Evolutionary conservation across 2,113 vertebrate genomes (phyloP).

Genomic region (Dipodomys spectabilis): DNA sequence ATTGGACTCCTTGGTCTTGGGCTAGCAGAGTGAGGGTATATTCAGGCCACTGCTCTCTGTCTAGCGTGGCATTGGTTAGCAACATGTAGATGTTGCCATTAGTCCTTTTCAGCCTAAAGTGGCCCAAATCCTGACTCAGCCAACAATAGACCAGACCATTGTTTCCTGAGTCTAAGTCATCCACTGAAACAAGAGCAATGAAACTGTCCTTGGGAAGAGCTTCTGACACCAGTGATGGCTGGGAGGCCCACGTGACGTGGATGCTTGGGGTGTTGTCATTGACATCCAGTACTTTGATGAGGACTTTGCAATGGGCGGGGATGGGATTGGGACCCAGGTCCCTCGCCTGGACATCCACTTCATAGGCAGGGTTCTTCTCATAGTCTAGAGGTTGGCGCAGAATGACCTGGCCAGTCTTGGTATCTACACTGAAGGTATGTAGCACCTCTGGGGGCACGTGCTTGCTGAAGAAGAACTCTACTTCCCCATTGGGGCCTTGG

Average conservation of each 20-base stretch:
- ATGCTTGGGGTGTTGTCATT: conserved; percentile 93
- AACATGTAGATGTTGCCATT: conserved; percentile 92
- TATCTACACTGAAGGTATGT: conserved; percentile 89
- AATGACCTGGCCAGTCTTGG: conserved; percentile 88
- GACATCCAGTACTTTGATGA: conserved; percentile 91
- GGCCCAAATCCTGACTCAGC: conserved; percentile 87
- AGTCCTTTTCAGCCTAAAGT: conserved; percentile 91
- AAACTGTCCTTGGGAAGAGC: conserved; percentile 91
- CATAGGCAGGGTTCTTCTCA: conserved; percentile 88
- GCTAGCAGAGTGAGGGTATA: conserved; percentile 92
- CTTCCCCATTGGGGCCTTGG: conserved; percentile 94
- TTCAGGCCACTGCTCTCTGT: conserved; percentile 90
- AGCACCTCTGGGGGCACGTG: conserved; percentile 89
- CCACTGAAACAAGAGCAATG: conserved; percentile 91
- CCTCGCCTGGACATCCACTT: conserved; percentile 92
- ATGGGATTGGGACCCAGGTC: conserved; percentile 93
- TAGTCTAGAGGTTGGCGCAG: conserved; percentile 90
- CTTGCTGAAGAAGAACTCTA: conserved; percentile 93
- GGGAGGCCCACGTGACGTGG: conserved; percentile 90
- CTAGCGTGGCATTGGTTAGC: conserved; percentile 90
- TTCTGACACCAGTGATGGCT: conserved; percentile 88
- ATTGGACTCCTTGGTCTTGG: conserved; percentile 88
- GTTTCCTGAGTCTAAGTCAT: conserved; percentile 91
- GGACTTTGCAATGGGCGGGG: conserved; percentile 93
- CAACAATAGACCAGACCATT: conserved; percentile 90